phyloP scores from a whole-genome alignment of 2,797 vertebrate genomes.

The Otolemur crassicaudatus region DNA sequence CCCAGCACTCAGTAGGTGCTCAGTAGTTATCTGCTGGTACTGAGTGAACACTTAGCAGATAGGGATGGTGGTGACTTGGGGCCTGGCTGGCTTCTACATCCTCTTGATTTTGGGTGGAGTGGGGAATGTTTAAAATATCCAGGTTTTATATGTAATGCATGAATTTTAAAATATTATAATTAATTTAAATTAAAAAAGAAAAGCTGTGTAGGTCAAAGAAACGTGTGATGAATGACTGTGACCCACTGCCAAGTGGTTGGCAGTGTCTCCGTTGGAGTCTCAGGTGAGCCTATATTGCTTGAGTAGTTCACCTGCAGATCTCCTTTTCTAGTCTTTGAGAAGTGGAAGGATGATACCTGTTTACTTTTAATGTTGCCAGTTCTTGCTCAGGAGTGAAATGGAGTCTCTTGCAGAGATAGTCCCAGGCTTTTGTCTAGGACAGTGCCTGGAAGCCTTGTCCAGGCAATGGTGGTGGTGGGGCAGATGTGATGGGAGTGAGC shows the following conservation, averaged over 20 bases:
- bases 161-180: conserved; percentile 40
- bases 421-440: not conserved
- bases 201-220: not conserved
- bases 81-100: not conserved
- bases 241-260: not conserved
- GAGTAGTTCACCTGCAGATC: not conserved
- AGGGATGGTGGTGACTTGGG: too few species aligned
- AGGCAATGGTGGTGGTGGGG: not conserved
- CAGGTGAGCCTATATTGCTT: not conserved
- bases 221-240: not conserved
- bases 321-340: not conserved
- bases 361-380: not conserved
- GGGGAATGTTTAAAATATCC: not conserved
- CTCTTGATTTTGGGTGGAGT: not conserved
- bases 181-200: conserved; percentile 19
- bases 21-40: not conserved
- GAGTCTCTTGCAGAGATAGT: not conserved
- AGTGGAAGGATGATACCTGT: not conserved
- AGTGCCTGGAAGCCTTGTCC: not conserved
- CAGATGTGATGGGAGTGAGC: not conserved
- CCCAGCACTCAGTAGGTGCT: not conserved
- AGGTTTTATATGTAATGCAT: not conserved
- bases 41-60: not conserved
- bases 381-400: not conserved
- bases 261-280: not conserved